Base-by-base conservation (phyloP, 2,113 vertebrate genomes). In the Tragelaphus strepsiceros region DNA sequence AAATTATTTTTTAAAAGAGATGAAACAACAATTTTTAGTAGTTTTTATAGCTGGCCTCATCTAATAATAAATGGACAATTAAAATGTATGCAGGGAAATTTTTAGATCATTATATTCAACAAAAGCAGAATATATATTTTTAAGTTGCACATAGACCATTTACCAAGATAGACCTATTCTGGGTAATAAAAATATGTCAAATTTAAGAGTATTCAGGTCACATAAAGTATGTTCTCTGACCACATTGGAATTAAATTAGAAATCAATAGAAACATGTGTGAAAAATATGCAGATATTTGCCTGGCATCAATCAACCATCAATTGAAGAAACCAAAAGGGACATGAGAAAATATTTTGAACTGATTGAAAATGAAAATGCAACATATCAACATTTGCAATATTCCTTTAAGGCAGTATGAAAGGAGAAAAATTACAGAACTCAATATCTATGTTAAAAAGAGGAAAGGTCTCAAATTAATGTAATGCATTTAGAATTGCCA, bases 1-100 rank as follows among this genome's bases (percentile, higher is more conserved):
- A 90, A 88, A 56, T 58, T 93, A 58, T 88, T 91, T 94, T 94
- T 54, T 81, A 67, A 92, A 90, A 71, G 14, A 96, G 12, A 94
- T 80, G 35, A 32, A 62, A 94, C 35, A 92, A 90, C 96, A 95
- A 80, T 88, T 28, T 84, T 86, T 26, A 78, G 21, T n/a, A 67
- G 21, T 71, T 91, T 97, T 95, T 90, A 43, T 91, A 88, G 86
- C 56, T 87, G 21, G 6, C 39, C 53, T 90, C 39, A 94, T 16
- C 26, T 86, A 94, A n/a, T 62, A 59, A 71, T 95, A 94, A 91
- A 58, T 61, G 24, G 83, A 83, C 7, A 91, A 67, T 94, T 64
- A 54, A 74, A 77, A 74, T 3, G 17, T 39, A 62, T 90, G 24
- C 26, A 74, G 21, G 26, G 15, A 95, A 62, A 81, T 39, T 13